Conservation (phyloP, 2,888 invertebrate species). For the Tanypteryx hageni region DNA sequence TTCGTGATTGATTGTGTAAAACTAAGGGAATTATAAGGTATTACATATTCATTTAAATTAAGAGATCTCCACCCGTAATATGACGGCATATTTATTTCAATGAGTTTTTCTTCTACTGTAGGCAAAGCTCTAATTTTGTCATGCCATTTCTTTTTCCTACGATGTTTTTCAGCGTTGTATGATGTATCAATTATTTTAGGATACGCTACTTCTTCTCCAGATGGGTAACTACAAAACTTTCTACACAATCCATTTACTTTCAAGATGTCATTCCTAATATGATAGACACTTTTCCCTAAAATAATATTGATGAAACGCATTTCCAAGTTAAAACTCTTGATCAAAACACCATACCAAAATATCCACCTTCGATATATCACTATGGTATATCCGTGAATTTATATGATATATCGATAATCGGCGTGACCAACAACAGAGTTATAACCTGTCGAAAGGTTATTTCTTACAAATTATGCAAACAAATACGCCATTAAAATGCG, state of each 20-base stretch:
- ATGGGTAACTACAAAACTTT: background rate
- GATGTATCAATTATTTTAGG: conserved; percentile 82
- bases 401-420: no score
- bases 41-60: conserved; percentile 79
- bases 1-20: conserved; percentile 87
- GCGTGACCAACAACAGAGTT: no score
- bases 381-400: no score
- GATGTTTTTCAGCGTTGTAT: conserved; percentile 75
- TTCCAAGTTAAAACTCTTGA: no score
- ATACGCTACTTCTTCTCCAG: conserved; percentile 73
- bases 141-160: conserved; percentile 76
- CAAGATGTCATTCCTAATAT: background rate
- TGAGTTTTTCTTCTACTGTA: conserved; percentile 90
- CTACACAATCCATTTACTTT: background rate
- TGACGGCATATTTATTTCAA: conserved; percentile 88
- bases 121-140: conserved; percentile 80
- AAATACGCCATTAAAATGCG: no score
- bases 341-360: no score
- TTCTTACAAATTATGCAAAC: no score
- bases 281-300: background rate
- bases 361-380: no score
- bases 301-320: background rate
- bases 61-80: conserved; percentile 87
- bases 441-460: no score
- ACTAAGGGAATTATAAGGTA: conserved; percentile 83